These are phyloP conservation scores for Corapipo altera DNA, from an alignment of 2,113 vertebrate species.

Conservation along the genomic window DNA sequence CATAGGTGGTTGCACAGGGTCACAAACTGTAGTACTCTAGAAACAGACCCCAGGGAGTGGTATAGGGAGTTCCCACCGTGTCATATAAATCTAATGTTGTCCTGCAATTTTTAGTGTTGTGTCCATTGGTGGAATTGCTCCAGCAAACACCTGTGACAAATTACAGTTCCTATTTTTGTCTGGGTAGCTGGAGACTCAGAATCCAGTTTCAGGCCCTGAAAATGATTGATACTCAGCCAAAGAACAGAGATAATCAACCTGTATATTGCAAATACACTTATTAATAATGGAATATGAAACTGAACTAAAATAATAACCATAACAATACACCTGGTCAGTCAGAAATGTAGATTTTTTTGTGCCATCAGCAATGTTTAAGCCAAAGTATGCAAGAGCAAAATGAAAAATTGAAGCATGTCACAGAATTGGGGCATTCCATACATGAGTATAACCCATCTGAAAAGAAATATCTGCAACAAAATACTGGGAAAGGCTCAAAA, in stretches of 20 bases:
- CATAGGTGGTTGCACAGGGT: neutral
- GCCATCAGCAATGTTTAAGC: neutral
- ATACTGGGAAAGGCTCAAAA: neutral
- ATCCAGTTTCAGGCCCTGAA: slow-evolving; percentile 25
- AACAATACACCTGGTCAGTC: neutral
- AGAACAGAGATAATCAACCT: neutral
- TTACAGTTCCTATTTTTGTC: slow-evolving; percentile 30
- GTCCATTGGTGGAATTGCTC: neutral
- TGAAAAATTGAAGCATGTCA: neutral
- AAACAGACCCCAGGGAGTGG: neutral
- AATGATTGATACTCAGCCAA: neutral
- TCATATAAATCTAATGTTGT: neutral
- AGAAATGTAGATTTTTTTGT: neutral
- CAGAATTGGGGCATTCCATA: neutral
- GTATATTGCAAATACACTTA: neutral
- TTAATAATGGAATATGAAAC: slow-evolving; percentile 2
- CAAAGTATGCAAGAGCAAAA: neutral
- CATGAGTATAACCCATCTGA: neutral
- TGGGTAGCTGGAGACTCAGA: neutral
- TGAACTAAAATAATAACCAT: slow-evolving; percentile 21
- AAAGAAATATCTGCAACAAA: slow-evolving; percentile 8
- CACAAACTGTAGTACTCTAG: accelerated
- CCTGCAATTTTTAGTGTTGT: neutral
- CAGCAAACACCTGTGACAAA: slow-evolving; percentile 44
- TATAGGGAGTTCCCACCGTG: neutral